Percentiles rank a stretch among this genome's conserved stretches.
Evolutionary conservation across 2,888 invertebrate genomes (phyloP).

Genomic region (Cheilosia vernalis): DNA sequence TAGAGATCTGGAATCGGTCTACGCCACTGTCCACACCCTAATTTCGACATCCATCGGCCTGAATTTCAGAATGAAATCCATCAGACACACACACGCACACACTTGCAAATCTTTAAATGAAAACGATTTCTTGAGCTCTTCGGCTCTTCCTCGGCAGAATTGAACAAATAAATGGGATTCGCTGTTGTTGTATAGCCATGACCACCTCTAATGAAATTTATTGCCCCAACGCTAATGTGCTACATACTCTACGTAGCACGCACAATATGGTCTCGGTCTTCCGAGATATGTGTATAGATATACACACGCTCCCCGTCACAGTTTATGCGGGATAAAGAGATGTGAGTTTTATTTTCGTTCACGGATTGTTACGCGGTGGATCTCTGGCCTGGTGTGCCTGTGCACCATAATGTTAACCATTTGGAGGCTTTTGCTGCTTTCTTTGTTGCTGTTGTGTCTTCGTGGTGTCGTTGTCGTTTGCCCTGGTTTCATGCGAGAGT

Average conservation of each 20-base stretch:
- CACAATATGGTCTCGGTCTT: conserved; percentile 41
- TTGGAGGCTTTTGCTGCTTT: conserved; percentile 50
- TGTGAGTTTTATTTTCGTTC: conserved; percentile 54
- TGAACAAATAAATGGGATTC: conserved; percentile 47
- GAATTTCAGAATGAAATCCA: conserved; percentile 32
- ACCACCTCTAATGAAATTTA: conserved; percentile 73
- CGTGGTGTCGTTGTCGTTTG: conserved; percentile 65
- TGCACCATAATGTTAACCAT: conserved; percentile 36
- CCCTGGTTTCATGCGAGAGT: conserved; percentile 64
- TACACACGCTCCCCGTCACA: neutral
- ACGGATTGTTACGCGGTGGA: neutral
- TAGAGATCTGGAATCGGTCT: conserved; percentile 53
- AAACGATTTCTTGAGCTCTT: conserved; percentile 49
- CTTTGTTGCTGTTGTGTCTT: conserved; percentile 18
- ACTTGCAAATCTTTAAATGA: conserved; percentile 24
- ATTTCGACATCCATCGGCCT: conserved; percentile 68
- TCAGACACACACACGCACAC: neutral
- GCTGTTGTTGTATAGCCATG: conserved; percentile 53
- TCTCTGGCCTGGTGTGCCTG: conserved; percentile 1
- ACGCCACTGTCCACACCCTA: conserved; percentile 60
- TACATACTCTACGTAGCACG: conserved; percentile 29
- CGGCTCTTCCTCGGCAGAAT: conserved; percentile 37
- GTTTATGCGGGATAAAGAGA: neutral
- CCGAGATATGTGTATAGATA: conserved; percentile 8
- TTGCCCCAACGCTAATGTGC: conserved; percentile 54